These are phyloP conservation scores for Rhinogobio ventralis DNA, from an alignment of 2,797 vertebrate genomes.

Conservation along the genomic window DNA sequence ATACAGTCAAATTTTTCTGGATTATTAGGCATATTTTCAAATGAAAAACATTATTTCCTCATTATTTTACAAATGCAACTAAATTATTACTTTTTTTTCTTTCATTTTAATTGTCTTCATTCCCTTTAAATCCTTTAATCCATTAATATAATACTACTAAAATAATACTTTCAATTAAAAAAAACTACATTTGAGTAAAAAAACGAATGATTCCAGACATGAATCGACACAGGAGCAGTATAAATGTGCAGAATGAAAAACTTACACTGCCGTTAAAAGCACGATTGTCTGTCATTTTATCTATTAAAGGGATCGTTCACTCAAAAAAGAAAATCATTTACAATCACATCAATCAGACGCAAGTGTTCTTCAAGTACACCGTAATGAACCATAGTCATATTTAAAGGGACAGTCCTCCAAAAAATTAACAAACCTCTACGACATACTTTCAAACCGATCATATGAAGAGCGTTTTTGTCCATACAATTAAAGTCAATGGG, in stretches of 20 bases:
- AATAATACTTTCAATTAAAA: background rate
- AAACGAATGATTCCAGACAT: background rate
- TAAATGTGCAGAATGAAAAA: too few relatives aligned
- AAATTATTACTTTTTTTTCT: too few relatives aligned
- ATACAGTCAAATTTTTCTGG: too few relatives aligned
- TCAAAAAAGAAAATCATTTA: background rate
- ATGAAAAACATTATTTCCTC: too few relatives aligned
- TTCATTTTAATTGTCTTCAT: background rate
- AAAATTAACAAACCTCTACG: too few relatives aligned
- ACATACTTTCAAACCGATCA: too few relatives aligned
- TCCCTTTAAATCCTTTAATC: background rate
- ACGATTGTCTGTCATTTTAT: too few relatives aligned
- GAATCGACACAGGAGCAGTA: background rate
- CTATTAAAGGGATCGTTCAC: too few relatives aligned
- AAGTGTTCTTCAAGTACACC: background rate
- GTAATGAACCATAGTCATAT: background rate
- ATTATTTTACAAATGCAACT: too few relatives aligned
- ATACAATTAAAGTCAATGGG: background rate
- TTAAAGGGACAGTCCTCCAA: background rate
- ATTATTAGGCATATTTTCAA: too few relatives aligned
- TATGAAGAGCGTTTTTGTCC: background rate
- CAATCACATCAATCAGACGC: background rate
- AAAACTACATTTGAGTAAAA: background rate
- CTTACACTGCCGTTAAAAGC: too few relatives aligned
- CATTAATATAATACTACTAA: too few relatives aligned